phyloP scores from a whole-genome alignment of 2,888 invertebrate species.

The Sesia apiformis region DNA sequence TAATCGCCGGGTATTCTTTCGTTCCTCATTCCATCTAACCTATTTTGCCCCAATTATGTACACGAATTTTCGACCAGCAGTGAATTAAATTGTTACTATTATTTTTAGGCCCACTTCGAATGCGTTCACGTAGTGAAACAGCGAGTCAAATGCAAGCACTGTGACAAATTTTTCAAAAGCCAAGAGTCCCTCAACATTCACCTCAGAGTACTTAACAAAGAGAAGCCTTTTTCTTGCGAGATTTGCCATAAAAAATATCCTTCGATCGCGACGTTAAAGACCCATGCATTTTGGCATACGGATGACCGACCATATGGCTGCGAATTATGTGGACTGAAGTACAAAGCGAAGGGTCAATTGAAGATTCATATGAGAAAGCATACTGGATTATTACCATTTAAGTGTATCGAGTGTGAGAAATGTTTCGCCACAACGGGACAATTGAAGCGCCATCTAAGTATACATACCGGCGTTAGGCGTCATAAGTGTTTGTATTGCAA shows the following conservation, averaged over 20 bases:
- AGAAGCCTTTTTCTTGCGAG: constrained; percentile 26
- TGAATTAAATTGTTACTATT: background rate
- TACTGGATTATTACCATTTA: constrained; percentile 15
- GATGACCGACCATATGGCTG: constrained; percentile 30
- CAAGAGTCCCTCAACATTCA: constrained; percentile 21
- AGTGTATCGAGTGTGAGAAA: constrained; percentile 19
- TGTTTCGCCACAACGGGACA: constrained; percentile 12
- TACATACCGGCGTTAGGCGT: constrained; percentile 23
- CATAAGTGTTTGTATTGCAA: constrained; percentile 19
- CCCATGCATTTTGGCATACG: constrained; percentile 35
- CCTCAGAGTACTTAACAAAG: constrained; percentile 14
- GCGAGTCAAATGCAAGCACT: constrained; percentile 31
- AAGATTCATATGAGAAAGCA: constrained; percentile 24
- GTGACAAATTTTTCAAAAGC: constrained; percentile 32
- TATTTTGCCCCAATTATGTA: too few relatives aligned
- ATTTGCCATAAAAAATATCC: constrained; percentile 29
- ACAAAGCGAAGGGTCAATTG: constrained; percentile 29
- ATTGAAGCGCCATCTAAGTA: constrained; percentile 17
- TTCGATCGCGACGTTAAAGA: constrained; percentile 14
- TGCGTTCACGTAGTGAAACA: constrained; percentile 1
- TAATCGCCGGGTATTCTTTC: too few relatives aligned
- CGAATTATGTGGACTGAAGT: constrained; percentile 27
- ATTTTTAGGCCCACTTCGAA: background rate
- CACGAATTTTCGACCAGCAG: too few relatives aligned
- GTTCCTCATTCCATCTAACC: too few relatives aligned